Conservation (phyloP, 1,140 invertebrate genomes). For the Daktulosphaira vitifoliae region DNA sequence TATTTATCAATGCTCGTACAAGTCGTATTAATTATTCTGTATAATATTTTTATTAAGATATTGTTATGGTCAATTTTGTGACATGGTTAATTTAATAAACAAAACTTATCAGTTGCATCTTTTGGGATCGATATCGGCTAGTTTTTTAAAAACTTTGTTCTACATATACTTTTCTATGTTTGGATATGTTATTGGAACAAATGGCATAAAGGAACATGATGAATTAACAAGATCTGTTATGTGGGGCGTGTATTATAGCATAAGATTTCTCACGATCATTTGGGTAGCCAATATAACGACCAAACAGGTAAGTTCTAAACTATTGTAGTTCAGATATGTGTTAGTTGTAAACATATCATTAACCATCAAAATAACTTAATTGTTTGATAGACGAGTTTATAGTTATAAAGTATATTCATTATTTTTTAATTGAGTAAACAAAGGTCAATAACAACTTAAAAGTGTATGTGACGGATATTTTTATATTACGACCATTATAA, state of each 20-base stretch:
- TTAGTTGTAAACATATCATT: too few relatives aligned
- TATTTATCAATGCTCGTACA: too few relatives aligned
- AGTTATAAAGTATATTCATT: too few relatives aligned
- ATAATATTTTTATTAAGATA: slow-evolving; percentile 35
- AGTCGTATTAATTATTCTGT: slow-evolving; percentile 2
- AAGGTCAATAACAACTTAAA: too few relatives aligned
- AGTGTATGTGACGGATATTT: too few relatives aligned
- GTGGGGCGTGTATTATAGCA: slow-evolving; percentile 36
- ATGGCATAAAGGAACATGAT: slow-evolving; percentile 16
- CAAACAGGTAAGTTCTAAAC: slow-evolving; percentile 32
- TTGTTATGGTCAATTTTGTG: slow-evolving; percentile 36
- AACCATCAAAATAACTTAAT: too few relatives aligned
- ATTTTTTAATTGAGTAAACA: too few relatives aligned
- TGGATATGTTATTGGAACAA: slow-evolving; percentile 35
- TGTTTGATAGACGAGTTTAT: too few relatives aligned
- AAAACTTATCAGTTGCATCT: slow-evolving; percentile 37
- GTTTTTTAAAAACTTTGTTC: slow-evolving; percentile 38
- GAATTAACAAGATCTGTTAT: slow-evolving; percentile 31
- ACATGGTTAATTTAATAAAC: slow-evolving; percentile 35
- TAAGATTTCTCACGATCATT: slow-evolving; percentile 35
- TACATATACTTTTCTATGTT: slow-evolving; percentile 39
- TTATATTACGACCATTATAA: too few relatives aligned
- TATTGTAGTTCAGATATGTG: background rate
- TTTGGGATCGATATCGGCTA: slow-evolving; percentile 33
- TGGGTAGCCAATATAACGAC: slow-evolving; percentile 32